phyloP scores from a whole-genome alignment of 1,140 invertebrate species.

The Brachionus rubens region DNA sequence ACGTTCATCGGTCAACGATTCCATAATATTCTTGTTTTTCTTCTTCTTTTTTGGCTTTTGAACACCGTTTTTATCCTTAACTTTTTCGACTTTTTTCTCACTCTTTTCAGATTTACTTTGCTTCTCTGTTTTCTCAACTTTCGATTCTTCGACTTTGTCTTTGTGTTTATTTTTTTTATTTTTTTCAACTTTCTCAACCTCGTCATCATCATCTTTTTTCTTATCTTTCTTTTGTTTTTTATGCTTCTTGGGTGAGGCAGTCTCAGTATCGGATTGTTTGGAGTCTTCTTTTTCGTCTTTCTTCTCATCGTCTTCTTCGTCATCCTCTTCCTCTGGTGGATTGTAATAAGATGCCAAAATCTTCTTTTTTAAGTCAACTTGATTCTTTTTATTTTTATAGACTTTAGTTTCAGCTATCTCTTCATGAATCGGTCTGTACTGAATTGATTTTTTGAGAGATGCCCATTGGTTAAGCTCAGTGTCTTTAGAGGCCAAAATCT shows the following conservation, averaged over 20 bases:
- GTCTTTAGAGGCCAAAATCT: conserved; percentile 85
- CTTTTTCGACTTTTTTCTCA: conserved; percentile 44
- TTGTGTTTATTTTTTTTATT: background rate
- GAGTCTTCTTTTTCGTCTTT: conserved; percentile 43
- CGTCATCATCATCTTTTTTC: background rate
- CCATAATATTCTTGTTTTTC: conserved; percentile 51
- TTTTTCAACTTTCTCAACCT: background rate
- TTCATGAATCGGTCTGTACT: conserved; percentile 61
- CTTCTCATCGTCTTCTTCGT: conserved; percentile 47
- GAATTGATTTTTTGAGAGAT: conserved; percentile 82
- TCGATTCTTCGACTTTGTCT: background rate
- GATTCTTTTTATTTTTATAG: conserved; percentile 32
- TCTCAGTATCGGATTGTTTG: too few relatives aligned
- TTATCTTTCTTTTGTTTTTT: too few relatives aligned
- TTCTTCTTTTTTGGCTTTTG: conserved; percentile 49
- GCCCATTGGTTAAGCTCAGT: conserved; percentile 90
- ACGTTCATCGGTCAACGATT: conserved; percentile 67
- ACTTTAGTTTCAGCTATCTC: conserved; percentile 25
- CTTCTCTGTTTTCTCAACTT: background rate
- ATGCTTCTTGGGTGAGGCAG: too few relatives aligned
- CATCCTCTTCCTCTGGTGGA: conserved; percentile 47
- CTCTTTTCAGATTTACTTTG: background rate
- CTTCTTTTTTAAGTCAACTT: conserved; percentile 23
- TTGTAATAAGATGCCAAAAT: conserved; percentile 20
- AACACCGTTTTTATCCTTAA: conserved; percentile 47